Base-by-base conservation (phyloP, 2,797 vertebrate genomes). In the Vultur gryphus region DNA sequence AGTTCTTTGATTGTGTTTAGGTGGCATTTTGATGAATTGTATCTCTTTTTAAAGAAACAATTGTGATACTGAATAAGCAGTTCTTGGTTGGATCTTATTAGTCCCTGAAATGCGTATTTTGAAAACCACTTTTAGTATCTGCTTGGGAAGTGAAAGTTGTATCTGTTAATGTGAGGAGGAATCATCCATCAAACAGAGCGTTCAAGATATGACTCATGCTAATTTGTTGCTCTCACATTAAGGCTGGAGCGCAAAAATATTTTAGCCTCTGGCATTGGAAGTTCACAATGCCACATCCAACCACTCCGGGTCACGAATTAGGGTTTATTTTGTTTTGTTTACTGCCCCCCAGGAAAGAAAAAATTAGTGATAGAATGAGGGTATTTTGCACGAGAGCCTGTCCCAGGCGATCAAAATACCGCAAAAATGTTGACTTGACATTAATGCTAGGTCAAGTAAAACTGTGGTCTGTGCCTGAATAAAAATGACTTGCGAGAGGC, bases 121-220 rank as follows among this genome's bases (percentile, higher is more conserved):
- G 94, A 94, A 96, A 93, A 75, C 90, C 86, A 52, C 62, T 95
- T 80, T 94, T 91, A 83, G 83, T 86, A 92, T 94, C 89, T 97
- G 96, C 95, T 93, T 6, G 26, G 96, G 96, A 97, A 98, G 97
- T 62, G 95, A 98, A 98, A 97, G 95, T 97, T 96, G 80, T 94
- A 80, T 91, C 94, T 98, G 93, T 97, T 98, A 97, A 95, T 93
- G 93, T 96, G 97, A 96, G 97, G 97, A 97, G 97, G 95, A 96
- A 95, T 97, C 96, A 97, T 98, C 97, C 97, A 96, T 96, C 97
- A 96, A 95, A 97, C 95, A 69, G 94, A 95, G 97, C 67, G 92
- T 96, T 97, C 95, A 95, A 98, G 98, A 97, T 98, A 97, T 98
- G 98, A 98, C 97, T 98, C 98, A 98, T 97, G 98, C 97, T 98